Base-by-base conservation (phyloP, 2,113 vertebrate species). In the Mesitornis unicolor region DNA sequence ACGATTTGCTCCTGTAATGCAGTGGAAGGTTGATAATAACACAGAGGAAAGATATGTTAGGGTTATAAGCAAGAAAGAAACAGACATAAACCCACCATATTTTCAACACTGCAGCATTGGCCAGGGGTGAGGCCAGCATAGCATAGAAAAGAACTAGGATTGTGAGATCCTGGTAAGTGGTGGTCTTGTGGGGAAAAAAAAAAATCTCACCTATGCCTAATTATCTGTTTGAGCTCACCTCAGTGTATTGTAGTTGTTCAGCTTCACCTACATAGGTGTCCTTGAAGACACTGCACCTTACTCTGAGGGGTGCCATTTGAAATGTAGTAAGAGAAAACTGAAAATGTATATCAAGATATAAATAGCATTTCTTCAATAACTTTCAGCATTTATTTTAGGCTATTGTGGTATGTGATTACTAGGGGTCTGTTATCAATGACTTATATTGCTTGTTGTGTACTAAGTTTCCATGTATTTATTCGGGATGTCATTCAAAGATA, bases 401-500 rank as follows among this genome's bases (percentile, higher is more conserved):
- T 80, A 19, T 50, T 25, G 9, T 24, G 4, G 7, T 26, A 50
- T 42, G 6, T 45, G 33, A 25, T 77, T 81, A 22, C 1, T 68
- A 54, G 7, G 2, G 7, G 2, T 50, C 25, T 79, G 25, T 3
- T 43, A 5, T 38, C 16, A 64, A 28, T 45, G 4, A 10, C 0
- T 0, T 13, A 2, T 76, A 89, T 77, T 84, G 2, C 22, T 76
- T 64, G 25, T 50, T 28, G 26, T 56, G 13, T 53, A 2, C 5
- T 63, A 31, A 9, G 11, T 45, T 87, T 59, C 48, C 17, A 10
- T 16, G 13, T 56, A 35, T 60, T 68, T 67, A 2, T 76, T 93
- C 45, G 0, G 0, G 33, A 74, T 25, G 17, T 42, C 12, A n/a
- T 59, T 83, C 53, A 77, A 89, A 59, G 16, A 63, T 24, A n/a